Evolutionary conservation across 2,797 vertebrate species (phyloP), one percentile per base, ranked within the genome.

Genomic region (Apogon hyalosoma): DNA sequence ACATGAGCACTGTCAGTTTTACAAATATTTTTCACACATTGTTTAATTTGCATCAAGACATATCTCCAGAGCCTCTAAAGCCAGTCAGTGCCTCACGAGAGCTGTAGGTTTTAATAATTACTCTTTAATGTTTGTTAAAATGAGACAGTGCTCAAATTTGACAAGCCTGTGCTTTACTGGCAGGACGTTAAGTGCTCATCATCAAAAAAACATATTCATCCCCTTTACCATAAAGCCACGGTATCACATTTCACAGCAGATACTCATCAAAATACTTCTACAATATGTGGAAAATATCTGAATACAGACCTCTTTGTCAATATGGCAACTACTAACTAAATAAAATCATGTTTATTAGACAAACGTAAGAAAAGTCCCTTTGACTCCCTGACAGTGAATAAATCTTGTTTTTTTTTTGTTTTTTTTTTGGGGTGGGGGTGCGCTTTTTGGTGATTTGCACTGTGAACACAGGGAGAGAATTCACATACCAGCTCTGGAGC

Each of bases 401-500:
- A n/a, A n/a, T n/a, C n/a, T n/a, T n/a, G n/a, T n/a, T n/a, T n/a
- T n/a, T n/a, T n/a, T n/a, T n/a, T n/a, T n/a, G n/a, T n/a, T n/a
- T n/a, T n/a, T n/a, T n/a, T n/a, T n/a, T n/a, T n/a, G n/a, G n/a
- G n/a, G n/a, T n/a, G n/a, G n/a, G n/a, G n/a, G n/a, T n/a, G n/a
- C n/a, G n/a, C n/a, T 28, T 28, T 28, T 28, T 53, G 24, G 38
- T 16, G 15, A 3, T 19, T 0, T 0, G 21, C 15, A 12, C 1
- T n/a, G 7, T 8, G 4, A 67, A 19, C 3, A 33, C n/a, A 58
- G 11, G 11, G 24, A 57, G 1, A 46, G 31, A 38, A 48, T 14
- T 8, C 41, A 79, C 84, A 2, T 87, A 99, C 97, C 96, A 96
- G 84, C 92, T 96, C 90, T 98, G 97, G 33, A 99, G 93, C 33